A percentile compares a stretch with the other conserved stretches of the same genome.
Conservation (phyloP, 1,140 invertebrate genomes). For the Pseudobourletiella spinata region DNA sequence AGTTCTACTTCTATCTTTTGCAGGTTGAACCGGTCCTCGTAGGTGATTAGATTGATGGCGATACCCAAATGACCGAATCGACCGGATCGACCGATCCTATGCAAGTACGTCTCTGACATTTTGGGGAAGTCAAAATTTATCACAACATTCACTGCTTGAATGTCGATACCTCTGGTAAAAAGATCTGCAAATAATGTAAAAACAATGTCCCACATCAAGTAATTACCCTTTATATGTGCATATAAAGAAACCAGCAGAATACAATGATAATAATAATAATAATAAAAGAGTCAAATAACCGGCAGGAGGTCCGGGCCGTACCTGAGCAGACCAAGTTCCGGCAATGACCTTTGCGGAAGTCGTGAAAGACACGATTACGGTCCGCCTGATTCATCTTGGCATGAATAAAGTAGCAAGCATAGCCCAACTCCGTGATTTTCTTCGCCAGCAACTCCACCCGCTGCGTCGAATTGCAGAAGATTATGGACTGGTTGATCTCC, state of each 20-base stretch:
- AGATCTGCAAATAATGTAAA: constrained; percentile 88
- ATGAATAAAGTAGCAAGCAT: constrained; percentile 99
- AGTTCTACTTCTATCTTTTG: constrained; percentile 98
- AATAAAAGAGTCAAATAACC: no score
- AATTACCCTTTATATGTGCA: no score
- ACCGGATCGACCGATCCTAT: constrained; percentile 97
- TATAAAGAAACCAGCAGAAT: no score
- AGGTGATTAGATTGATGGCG: constrained; percentile 99
- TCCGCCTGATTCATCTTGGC: constrained; percentile 98
- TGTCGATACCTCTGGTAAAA: constrained; percentile 99
- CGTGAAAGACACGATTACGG: constrained; percentile 98
- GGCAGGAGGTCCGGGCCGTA: no score
- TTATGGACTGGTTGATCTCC: constrained; percentile 99
- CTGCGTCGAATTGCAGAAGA: constrained; percentile 99
- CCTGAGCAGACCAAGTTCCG: constrained; percentile 85
- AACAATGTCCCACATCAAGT: no score
- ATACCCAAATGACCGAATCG: constrained; percentile 97
- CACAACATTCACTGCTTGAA: constrained; percentile 99
- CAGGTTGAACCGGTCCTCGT: constrained; percentile 93
- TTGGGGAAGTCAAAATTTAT: constrained; percentile 99
- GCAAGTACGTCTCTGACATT: constrained; percentile 99
- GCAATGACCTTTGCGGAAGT: constrained; percentile 94
- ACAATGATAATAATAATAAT: no score
- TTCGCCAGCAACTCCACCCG: constrained; percentile 96
- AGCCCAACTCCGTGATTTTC: constrained; percentile 98